Conservation (phyloP, 2,888 invertebrate species). For the Dione juno region DNA sequence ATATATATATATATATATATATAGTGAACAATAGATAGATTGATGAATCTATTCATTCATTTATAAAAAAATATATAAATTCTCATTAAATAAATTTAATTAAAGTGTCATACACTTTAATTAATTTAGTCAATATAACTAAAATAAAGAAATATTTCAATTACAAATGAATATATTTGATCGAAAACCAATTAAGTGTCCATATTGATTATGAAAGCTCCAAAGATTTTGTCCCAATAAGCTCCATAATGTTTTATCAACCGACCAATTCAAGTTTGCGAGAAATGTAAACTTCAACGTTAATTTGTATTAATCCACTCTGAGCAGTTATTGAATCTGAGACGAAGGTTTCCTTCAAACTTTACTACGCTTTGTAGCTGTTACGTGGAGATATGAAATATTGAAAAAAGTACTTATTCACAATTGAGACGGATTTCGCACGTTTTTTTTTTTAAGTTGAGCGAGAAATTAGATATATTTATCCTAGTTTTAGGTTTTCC, state of each 20-base stretch:
- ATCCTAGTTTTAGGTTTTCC: no score
- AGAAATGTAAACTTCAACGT: conserved; percentile 45
- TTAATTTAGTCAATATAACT: not conserved
- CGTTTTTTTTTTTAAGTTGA: not conserved
- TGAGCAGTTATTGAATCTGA: conserved; percentile 22
- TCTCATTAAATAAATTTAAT: not conserved
- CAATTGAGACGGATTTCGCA: not conserved
- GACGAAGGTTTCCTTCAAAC: conserved; percentile 27
- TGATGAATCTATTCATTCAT: no score
- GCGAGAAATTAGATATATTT: no score
- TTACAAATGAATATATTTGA: not conserved
- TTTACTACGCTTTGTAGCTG: conserved; percentile 37
- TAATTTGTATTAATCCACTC: conserved; percentile 44
- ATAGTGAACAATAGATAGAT: no score
- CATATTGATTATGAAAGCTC: not conserved
- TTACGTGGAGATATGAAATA: conserved; percentile 22
- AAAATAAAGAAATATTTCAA: conserved; percentile 5
- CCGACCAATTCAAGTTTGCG: conserved; percentile 37
- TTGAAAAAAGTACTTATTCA: not conserved
- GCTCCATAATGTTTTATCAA: conserved; percentile 36
- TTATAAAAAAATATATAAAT: no score
- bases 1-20: no score
- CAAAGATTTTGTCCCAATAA: conserved; percentile 3
- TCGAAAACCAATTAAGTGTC: conserved; percentile 1
- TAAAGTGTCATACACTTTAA: no score